These are phyloP conservation scores for Cynaeus angustus DNA, from an alignment of 2,888 invertebrate species.

Conservation along the genomic window DNA sequence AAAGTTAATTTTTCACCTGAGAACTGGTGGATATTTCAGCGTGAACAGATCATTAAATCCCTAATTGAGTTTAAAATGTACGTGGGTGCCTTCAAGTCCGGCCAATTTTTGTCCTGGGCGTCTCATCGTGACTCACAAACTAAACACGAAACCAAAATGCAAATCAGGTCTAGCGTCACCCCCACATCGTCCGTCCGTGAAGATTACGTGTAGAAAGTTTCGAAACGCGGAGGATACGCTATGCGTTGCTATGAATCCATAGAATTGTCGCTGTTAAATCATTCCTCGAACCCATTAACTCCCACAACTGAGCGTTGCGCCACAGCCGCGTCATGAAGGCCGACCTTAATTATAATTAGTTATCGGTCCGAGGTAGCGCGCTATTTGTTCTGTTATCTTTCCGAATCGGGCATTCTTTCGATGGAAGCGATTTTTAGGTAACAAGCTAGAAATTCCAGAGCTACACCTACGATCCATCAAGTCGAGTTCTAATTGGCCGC, in stretches of 20 bases:
- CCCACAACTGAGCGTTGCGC: constrained; percentile 12
- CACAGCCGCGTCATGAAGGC: constrained; percentile 6
- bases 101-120: constrained; percentile 14
- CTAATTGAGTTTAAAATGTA: constrained; percentile 11
- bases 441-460: constrained; percentile 55
- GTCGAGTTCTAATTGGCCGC: constrained; percentile 56
- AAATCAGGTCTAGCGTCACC: background rate
- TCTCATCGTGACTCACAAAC: constrained; percentile 13
- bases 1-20: background rate
- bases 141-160: constrained; percentile 13
- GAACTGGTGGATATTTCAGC: too few species aligned
- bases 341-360: constrained; percentile 21
- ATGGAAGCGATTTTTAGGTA: constrained; percentile 52
- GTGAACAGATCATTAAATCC: constrained; percentile 11
- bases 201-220: background rate
- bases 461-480: constrained; percentile 56
- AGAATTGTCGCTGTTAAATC: constrained; percentile 8
- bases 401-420: constrained; percentile 41
- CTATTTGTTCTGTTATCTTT: constrained; percentile 35
- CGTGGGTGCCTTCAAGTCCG: constrained; percentile 14
- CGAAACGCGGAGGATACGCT: background rate
- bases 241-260: background rate
- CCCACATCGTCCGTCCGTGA: background rate
- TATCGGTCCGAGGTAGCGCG: constrained; percentile 7
- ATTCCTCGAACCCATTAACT: constrained; percentile 14